Percentiles rank a stretch among this genome's conserved stretches.
phyloP scores from a whole-genome alignment of 2,113 vertebrate species.

The Podarcis cretensis region DNA sequence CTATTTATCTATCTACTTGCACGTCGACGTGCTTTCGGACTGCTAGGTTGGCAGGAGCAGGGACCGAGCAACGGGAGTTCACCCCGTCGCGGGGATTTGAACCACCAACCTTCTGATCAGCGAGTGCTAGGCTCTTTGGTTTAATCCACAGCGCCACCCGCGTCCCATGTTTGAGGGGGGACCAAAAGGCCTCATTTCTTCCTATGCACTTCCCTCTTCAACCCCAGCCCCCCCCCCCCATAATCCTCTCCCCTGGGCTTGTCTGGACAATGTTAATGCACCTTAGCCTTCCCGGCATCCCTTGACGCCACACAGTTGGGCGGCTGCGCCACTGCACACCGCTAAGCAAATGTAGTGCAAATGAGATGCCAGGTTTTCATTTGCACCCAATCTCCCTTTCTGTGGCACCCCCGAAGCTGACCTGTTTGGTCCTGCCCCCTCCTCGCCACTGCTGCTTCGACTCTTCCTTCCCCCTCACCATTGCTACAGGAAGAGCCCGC shows the following conservation, averaged over 20 bases:
- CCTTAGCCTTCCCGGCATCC: too few relatives aligned
- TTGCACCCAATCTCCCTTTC: background rate
- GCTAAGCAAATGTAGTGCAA: slow-evolving; percentile 30
- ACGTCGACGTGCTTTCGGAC: too few relatives aligned
- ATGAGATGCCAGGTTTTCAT: slow-evolving; percentile 34
- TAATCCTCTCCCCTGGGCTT: background rate
- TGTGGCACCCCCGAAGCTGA: background rate
- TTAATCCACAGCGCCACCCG: too few relatives aligned
- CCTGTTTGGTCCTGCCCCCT: slow-evolving; percentile 26
- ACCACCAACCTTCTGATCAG: too few relatives aligned
- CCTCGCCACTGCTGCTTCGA: background rate
- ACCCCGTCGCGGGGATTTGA: too few relatives aligned
- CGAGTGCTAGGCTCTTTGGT: too few relatives aligned
- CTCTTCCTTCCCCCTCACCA: slow-evolving; percentile 18
- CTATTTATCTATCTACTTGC: too few relatives aligned
- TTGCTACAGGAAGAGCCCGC: slow-evolving; percentile 63
- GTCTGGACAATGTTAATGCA: background rate
- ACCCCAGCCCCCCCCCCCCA: too few relatives aligned
- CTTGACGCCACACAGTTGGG: background rate
- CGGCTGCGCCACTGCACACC: background rate
- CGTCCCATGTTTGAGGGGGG: background rate
- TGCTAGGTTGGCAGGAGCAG: too few relatives aligned
- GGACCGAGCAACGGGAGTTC: too few relatives aligned
- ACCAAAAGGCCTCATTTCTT: background rate
- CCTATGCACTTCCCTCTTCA: background rate